Evolutionary conservation across 2,888 invertebrate species (phyloP), one percentile per base, ranked within the genome.

Genomic region (Mythimna lalbum): DNA sequence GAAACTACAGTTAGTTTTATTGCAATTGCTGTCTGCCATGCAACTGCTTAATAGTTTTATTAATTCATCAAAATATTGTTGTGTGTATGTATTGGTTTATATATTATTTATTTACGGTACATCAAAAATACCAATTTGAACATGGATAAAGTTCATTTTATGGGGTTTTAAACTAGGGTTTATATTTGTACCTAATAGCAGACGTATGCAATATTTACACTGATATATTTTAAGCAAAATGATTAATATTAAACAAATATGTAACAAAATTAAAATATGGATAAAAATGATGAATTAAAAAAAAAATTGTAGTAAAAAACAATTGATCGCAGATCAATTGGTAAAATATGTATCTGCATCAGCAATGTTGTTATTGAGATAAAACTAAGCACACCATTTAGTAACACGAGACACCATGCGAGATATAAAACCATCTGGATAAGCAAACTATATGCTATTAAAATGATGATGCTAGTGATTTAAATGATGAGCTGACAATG

Each of bases 381-480:
- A 52, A 49, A 56, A 5, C 1, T 67, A n/a, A 36, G 7, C 5
- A 63, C 14, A 43, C 4, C 14, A 19, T 33, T 69, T 43, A 53
- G n/a, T 53, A 6, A 59, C 52, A 71, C n/a, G 36, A 14, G 1
- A 61, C 12, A 33, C 6, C 12, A 53, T 39, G 19, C 7, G 10
- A 64, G 50, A 72, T 78, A 53, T 33, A 47, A 36, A 63, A 0
- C 9, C 6, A 72, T 72, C 52, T 56, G 12, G 50, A 61, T 71
- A 63, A 72, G 36, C 17, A 52, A 67, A 63, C 31, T 57, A 33
- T 23, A 50, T 23, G 36, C 39, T 33, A 55, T 60, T 78, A 67
- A 59, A 49, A 33, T 27, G n/a, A 75, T 39, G 59, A 68, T 68
- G 23, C 39, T 12, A 33, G 60, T 63, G 63, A 60, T 77, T 63